phyloP scores from a whole-genome alignment of 64 coral and sea anemone species.

The Exaiptasia diaphana region DNA sequence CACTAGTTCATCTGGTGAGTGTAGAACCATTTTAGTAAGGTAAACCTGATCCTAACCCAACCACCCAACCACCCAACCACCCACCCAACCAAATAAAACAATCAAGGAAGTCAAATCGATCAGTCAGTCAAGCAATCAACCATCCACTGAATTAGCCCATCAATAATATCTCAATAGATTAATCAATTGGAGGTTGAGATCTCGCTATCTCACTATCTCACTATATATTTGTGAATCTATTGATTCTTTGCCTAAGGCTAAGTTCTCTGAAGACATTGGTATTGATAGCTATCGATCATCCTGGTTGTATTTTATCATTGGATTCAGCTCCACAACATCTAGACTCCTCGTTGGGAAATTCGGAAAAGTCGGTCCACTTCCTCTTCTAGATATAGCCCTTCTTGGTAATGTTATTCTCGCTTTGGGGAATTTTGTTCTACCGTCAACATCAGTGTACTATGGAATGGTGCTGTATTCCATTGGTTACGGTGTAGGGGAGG shows the following conservation, averaged over 20 bases:
- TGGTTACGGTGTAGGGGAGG: background rate
- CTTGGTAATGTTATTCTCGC: background rate
- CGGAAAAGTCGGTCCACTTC: background rate
- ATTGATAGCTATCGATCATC: background rate
- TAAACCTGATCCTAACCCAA: no score
- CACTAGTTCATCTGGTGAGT: no score
- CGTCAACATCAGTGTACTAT: background rate
- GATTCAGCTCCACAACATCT: background rate
- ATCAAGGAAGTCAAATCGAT: no score
- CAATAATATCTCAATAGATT: no score
- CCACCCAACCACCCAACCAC: no score
- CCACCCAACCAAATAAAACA: no score
- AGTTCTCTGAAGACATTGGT: background rate
- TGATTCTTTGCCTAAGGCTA: background rate
- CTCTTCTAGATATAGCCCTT: background rate
- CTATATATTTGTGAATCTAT: no score
- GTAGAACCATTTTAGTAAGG: no score
- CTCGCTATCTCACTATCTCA: no score
- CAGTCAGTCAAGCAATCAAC: no score
- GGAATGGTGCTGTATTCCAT: background rate
- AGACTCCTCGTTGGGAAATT: background rate
- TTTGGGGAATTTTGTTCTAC: background rate
- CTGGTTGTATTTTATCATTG: conserved; percentile 10
- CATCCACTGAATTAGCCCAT: no score
- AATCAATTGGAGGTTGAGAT: no score